phyloP scores from a whole-genome alignment of 1,140 invertebrate species.

The Drosophila ironensis region DNA sequence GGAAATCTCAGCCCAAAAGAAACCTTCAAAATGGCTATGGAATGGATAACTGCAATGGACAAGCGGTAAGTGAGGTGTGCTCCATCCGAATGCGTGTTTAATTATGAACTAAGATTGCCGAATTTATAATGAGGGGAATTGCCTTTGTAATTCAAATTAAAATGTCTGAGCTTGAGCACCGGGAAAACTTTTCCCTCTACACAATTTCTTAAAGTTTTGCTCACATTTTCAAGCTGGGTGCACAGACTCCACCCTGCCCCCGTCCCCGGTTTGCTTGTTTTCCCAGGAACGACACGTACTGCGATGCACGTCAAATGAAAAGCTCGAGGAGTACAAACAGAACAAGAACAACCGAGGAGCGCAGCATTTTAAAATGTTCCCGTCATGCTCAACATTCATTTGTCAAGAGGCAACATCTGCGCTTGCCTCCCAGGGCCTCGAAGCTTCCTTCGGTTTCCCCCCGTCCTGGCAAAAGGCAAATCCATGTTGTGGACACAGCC shows the following conservation, averaged over 20 bases:
- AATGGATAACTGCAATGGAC: conserved; percentile 83
- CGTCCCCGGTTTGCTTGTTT: conserved; percentile 12
- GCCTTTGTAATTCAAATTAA: conserved; percentile 27
- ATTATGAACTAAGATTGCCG: neutral
- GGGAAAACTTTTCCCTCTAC: conserved; percentile 3
- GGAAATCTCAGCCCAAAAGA: neutral
- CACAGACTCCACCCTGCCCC: neutral
- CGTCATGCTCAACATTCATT: conserved; percentile 72
- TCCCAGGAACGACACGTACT: conserved; percentile 8
- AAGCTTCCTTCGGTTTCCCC: neutral
- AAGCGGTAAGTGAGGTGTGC: conserved; percentile 73
- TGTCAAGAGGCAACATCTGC: conserved; percentile 71
- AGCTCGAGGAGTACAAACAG: conserved; percentile 37
- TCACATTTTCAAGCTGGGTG: conserved; percentile 13
- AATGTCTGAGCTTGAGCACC: conserved; percentile 9
- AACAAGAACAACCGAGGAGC: conserved; percentile 10
- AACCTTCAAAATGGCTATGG: conserved; percentile 78
- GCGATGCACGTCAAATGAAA: conserved; percentile 23
- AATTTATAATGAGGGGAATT: conserved; percentile 6
- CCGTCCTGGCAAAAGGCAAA: conserved; percentile 18
- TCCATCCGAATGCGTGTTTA: neutral
- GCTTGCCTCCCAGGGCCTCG: conserved; percentile 14
- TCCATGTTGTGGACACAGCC: conserved; percentile 41
- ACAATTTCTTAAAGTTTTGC: conserved; percentile 20
- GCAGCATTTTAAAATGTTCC: conserved; percentile 63